A percentile compares a stretch with the other conserved stretches of the same genome.
Evolutionary conservation across 2,113 vertebrate genomes (phyloP).

Genomic region (Brachypodius melanocephalos): DNA sequence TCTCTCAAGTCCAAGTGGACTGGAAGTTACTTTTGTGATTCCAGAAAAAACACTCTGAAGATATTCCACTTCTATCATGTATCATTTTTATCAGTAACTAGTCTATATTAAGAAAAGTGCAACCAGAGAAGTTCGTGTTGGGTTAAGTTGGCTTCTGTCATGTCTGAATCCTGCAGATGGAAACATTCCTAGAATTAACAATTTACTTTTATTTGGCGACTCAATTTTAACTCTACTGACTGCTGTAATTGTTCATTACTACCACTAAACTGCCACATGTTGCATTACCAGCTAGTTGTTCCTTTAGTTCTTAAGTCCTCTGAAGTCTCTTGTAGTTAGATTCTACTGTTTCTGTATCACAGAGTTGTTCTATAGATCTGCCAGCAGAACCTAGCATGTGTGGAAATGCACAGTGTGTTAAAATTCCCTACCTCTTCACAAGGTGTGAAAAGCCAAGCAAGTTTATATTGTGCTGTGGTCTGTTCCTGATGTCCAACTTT

Average conservation of each 20-base stretch:
- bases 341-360: background rate
- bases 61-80: background rate
- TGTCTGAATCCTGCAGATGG: background rate
- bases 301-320: background rate
- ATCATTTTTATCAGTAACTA: background rate
- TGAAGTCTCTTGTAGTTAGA: background rate
- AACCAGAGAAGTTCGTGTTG: background rate
- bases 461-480: background rate
- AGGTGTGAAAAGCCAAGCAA: background rate
- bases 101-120: background rate
- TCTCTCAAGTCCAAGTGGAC: background rate
- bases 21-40: background rate
- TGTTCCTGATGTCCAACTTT: background rate
- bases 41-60: background rate
- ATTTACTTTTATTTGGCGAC: background rate
- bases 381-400: background rate
- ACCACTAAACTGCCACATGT: background rate
- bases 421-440: background rate
- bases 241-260: background rate
- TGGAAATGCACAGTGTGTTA: background rate
- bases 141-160: background rate
- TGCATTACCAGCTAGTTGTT: background rate
- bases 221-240: background rate
- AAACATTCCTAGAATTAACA: background rate
- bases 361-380: background rate